Conservation (phyloP, 2,113 vertebrate species). For the Zingel zingel region DNA sequence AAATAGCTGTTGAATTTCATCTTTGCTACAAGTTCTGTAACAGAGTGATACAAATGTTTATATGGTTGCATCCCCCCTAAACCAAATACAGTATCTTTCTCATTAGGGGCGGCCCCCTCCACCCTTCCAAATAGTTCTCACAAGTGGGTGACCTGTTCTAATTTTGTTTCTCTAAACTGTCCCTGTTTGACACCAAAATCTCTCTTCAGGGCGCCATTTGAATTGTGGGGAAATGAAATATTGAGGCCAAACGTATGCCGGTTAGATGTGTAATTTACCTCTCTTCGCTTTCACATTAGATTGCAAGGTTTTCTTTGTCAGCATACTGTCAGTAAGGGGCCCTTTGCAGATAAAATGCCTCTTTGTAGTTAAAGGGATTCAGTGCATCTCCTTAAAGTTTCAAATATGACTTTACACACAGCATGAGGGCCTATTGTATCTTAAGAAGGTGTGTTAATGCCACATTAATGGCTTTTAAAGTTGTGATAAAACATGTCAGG, state of each 20-base stretch:
- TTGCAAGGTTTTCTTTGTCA: conserved; percentile 12
- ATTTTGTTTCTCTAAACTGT: conserved; percentile 23
- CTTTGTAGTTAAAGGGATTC: conserved; percentile 27
- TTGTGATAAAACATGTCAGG: neutral
- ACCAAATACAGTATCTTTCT: conserved; percentile 2
- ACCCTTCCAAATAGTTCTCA: conserved; percentile 7
- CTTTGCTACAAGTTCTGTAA: conserved; percentile 13
- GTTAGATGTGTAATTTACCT: conserved; percentile 32
- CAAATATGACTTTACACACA: neutral
- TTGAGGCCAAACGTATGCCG: conserved; percentile 20
- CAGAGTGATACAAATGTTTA: conserved; percentile 34
- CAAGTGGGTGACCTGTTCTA: conserved; percentile 47
- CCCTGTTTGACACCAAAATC: conserved; percentile 16
- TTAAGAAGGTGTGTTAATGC: neutral
- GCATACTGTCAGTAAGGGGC: neutral
- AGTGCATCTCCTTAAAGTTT: neutral
- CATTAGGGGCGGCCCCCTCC: conserved; percentile 16
- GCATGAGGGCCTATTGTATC: neutral
- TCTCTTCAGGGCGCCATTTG: conserved; percentile 25
- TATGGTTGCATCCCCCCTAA: conserved; percentile 18
- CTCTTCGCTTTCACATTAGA: conserved; percentile 8
- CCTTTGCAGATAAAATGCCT: conserved; percentile 15
- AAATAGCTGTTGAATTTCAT: conserved; percentile 20
- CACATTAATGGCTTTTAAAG: neutral
- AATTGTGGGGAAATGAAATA: neutral